phyloP scores from a whole-genome alignment of 1,140 invertebrate genomes.

The Capitella teleta region DNA sequence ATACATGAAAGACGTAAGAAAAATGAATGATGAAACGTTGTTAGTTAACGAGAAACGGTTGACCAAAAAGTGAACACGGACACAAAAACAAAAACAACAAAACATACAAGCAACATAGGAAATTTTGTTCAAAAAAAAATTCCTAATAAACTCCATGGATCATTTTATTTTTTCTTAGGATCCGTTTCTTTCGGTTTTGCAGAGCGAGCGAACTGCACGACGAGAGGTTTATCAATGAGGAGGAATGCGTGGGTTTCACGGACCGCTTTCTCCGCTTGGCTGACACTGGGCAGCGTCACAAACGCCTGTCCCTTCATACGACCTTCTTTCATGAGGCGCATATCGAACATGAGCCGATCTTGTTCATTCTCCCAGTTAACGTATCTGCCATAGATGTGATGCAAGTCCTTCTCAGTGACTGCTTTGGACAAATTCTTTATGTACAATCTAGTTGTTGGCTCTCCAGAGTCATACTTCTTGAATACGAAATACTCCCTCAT shows the following conservation, averaged over 20 bases:
- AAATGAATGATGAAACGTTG: no score
- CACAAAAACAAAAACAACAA: no score
- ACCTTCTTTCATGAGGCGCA: slow-evolving; percentile 86
- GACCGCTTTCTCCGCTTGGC: slow-evolving; percentile 61
- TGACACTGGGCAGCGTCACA: slow-evolving; percentile 64
- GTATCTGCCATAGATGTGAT: slow-evolving; percentile 67
- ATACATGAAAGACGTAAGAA: no score
- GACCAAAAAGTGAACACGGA: no score
- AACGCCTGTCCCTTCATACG: slow-evolving; percentile 94
- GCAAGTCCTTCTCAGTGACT: slow-evolving; percentile 61
- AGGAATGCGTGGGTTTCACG: slow-evolving; percentile 80
- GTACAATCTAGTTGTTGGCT: slow-evolving; percentile 67
- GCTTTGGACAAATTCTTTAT: slow-evolving; percentile 84
- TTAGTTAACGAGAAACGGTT: no score
- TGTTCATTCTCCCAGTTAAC: slow-evolving; percentile 44
- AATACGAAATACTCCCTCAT: slow-evolving; percentile 68
- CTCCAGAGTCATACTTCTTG: slow-evolving; percentile 73
- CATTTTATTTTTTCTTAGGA: no score
- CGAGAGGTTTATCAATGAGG: slow-evolving; percentile 76
- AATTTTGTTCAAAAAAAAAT: no score
- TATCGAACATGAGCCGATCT: slow-evolving; percentile 57
- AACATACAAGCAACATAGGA: no score
- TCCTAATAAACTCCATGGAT: no score
- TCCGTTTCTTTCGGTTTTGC: slow-evolving; percentile 37
- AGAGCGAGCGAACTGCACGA: slow-evolving; percentile 74